These are phyloP conservation scores for Loris lydekkerianus DNA, from an alignment of 2,797 vertebrate genomes.

Conservation along the genomic window DNA sequence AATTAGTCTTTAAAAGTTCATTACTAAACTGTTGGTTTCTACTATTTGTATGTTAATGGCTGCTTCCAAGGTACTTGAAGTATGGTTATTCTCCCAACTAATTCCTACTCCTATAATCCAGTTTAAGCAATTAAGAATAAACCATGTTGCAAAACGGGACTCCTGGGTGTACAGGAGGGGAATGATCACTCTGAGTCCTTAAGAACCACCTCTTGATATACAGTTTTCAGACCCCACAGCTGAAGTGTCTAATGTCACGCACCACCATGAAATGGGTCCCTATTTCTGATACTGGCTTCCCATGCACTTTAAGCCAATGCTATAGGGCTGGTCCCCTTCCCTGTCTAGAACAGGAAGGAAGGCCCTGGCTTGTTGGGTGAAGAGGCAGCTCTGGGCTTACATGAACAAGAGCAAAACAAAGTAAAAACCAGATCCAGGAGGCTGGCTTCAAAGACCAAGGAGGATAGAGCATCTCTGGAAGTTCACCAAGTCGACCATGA, in stretches of 20 bases:
- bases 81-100: neutral
- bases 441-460: neutral
- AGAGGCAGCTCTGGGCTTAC: neutral
- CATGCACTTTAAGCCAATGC: accelerated
- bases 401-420: neutral
- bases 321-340: accelerated
- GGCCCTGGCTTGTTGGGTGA: neutral
- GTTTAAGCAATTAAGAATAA: neutral
- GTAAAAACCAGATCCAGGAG: neutral
- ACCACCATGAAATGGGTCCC: neutral
- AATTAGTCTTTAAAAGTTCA: slow-evolving; percentile 52
- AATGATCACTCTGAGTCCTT: neutral
- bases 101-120: neutral
- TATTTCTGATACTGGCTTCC: neutral
- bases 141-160: neutral
- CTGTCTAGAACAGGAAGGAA: neutral
- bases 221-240: neutral
- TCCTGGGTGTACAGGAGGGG: neutral
- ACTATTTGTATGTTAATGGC: neutral
- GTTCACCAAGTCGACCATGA: accelerated
- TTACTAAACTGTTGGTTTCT: slow-evolving; percentile 43
- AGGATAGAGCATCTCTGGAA: neutral
- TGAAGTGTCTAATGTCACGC: neutral
- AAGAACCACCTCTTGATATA: neutral
- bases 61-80: neutral